Base-by-base conservation (phyloP, 2,797 vertebrate genomes). In the Triplophysa yarkandensis region DNA sequence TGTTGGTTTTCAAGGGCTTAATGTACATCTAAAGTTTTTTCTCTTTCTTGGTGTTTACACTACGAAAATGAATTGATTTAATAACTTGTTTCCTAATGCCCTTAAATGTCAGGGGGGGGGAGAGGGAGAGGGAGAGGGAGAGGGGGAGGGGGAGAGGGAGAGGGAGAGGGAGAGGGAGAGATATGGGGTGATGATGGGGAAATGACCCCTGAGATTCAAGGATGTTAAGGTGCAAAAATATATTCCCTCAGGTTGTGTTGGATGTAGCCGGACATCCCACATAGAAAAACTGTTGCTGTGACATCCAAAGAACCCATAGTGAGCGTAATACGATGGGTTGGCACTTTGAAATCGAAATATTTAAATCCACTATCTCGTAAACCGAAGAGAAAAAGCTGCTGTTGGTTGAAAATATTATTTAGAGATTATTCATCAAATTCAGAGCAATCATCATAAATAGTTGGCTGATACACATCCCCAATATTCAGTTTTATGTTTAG, bases 151-250 rank as follows among this genome's bases (percentile, higher is more conserved):
- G 60, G 46, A 36, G 27, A 52, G 25, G 17, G 39, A 52, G 1
- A 52, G n/a, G 7, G 27, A 23, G 6, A 23, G 21, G 10, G 3
- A 52, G 48, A 23, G 21, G 4, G 6, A 46, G 36, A 50, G 23
- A 10, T 19, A 19, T 21, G 19, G 6, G 64, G 41, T 5, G 16
- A 58, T 62, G 50, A 48, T 17, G 60, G 17, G 66, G 65, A 68
- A 60, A 36, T 65, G 72, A 75, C 77, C 77, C 72, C 58, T 55
- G 72, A 52, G 66, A 77, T 43, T 28, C 39, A 73, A n/a, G 21
- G 21, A 41, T 70, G 43, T 65, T 57, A 25, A 32, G 54, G 19
- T 32, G 44, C 43, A 43, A 44, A 43, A 17, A n/a, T 16, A 73
- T 17, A 65, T 69, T 54, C 57, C 36, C 36, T 30, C 17, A 43